A percentile compares a stretch with the other conserved stretches of the same genome.
Conservation (phyloP, 2,113 vertebrate species). For the Ailuropoda melanoleuca region DNA sequence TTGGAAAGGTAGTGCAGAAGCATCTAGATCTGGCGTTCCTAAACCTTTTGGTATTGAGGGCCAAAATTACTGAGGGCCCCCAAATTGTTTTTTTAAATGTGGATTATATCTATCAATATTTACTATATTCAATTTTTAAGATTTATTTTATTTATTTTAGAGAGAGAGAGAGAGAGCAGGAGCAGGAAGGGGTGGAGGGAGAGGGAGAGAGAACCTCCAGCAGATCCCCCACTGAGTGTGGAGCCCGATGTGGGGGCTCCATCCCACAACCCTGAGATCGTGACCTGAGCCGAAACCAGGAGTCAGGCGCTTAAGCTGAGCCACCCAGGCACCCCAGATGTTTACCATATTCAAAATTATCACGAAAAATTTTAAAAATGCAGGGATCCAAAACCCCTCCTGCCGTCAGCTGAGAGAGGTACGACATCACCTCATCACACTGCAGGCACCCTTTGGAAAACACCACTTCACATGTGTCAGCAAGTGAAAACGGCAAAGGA, state of each 20-base stretch:
- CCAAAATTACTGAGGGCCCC: background rate
- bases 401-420: background rate
- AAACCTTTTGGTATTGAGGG: background rate
- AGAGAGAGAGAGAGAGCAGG: background rate
- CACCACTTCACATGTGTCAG: rapidly evolving
- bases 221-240: background rate
- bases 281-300: background rate
- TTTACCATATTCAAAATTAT: background rate
- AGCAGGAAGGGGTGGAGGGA: background rate
- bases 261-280: background rate
- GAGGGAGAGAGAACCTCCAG: background rate
- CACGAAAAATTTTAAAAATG: background rate
- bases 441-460: background rate
- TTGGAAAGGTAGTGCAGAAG: background rate
- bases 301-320: background rate
- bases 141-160: background rate
- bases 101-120: background rate
- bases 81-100: background rate
- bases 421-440: rapidly evolving
- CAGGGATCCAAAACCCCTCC: background rate
- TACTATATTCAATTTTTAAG: background rate
- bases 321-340: background rate
- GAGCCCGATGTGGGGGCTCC: background rate
- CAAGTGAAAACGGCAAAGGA: background rate
- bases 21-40: background rate